These are phyloP conservation scores for Pygocentrus nattereri DNA, from an alignment of 2,797 vertebrate genomes.

Conservation along the genomic window DNA sequence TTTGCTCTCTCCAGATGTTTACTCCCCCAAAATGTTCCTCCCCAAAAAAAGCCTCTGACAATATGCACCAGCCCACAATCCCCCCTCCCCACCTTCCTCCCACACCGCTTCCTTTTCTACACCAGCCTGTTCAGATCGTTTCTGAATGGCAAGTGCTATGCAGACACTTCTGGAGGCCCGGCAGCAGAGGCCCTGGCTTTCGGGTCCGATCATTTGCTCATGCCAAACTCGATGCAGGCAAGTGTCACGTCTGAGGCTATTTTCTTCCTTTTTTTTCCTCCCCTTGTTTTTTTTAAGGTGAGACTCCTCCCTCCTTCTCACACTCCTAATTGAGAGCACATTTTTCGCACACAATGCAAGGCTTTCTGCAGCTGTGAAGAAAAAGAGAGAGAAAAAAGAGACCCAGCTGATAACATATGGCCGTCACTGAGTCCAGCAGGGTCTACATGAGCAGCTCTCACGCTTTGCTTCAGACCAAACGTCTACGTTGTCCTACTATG, in stretches of 20 bases:
- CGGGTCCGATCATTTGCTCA: conserved; percentile 21
- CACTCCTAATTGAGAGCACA: conserved; percentile 51
- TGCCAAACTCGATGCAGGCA: conserved; percentile 23
- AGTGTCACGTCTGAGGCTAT: conserved; percentile 27
- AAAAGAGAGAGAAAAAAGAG: not conserved
- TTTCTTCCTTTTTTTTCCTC: not conserved
- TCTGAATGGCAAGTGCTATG: conserved; percentile 31
- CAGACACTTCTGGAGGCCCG: conserved; percentile 14
- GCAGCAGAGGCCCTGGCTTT: conserved; percentile 19
- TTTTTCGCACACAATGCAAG: conserved; percentile 45
- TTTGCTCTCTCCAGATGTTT: conserved; percentile 43
- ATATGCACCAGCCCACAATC: not conserved
- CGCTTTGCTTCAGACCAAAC: not conserved
- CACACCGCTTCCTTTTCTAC: not conserved
- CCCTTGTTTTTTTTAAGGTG: not conserved
- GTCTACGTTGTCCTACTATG: too few species aligned
- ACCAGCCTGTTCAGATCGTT: not conserved
- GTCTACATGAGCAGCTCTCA: not conserved
- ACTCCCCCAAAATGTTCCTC: conserved; percentile 1
- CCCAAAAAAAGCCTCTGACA: not conserved
- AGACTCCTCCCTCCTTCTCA: conserved; percentile 7
- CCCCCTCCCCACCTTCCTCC: not conserved
- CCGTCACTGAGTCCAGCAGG: not conserved
- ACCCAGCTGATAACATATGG: not conserved
- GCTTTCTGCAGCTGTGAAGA: conserved; percentile 33